Base-by-base conservation (phyloP, 1,140 invertebrate genomes). In the Aricia agestis region DNA sequence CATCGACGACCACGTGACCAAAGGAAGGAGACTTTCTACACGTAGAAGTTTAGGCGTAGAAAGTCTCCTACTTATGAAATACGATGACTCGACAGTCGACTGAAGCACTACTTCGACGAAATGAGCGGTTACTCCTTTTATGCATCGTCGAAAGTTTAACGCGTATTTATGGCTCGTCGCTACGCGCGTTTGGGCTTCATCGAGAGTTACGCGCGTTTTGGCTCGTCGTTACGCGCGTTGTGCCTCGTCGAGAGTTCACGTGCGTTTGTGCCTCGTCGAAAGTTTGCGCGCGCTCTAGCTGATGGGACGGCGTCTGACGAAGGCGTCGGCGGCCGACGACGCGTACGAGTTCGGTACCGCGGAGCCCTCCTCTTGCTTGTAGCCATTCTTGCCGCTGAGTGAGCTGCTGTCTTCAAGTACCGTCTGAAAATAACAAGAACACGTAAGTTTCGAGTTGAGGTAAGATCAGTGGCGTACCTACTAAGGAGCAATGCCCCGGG, bases 321-420 rank as follows among this genome's bases (percentile, higher is more conserved):
- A 91, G 11, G 89, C 89, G 78, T 89, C 87, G 0, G 85, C 89
- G 6, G 86, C 80, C 0, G 85, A 87, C n/a, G 89, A 87, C 59
- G 89, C 85, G 79, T 91, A 91, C 41, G 89, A 89, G 73, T 79
- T 89, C 6, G 89, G 94, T 90, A 92, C 95, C 92, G 83, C 93
- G 91, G 83, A 80, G 7, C 81, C 87, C 66, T 82, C 88, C 32
- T 83, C 84, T 11, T 88, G 86, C 68, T 88, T 89, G 83, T 92
- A 92, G 6, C 90, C 90, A 77, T 88, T 86, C 73, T 83, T 86
- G 66, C 83, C 87, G 72, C 81, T 92, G 67, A 84, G 74, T 31
- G 81, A 72, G 68, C 78, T 79, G 61, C 81, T 85, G 25, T 94
- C 93, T 4, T 93, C 92, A 72, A 94, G 77, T 1, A 94, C 87